phyloP scores from a whole-genome alignment of 2,888 invertebrate species.

The Agrotis clavis region DNA sequence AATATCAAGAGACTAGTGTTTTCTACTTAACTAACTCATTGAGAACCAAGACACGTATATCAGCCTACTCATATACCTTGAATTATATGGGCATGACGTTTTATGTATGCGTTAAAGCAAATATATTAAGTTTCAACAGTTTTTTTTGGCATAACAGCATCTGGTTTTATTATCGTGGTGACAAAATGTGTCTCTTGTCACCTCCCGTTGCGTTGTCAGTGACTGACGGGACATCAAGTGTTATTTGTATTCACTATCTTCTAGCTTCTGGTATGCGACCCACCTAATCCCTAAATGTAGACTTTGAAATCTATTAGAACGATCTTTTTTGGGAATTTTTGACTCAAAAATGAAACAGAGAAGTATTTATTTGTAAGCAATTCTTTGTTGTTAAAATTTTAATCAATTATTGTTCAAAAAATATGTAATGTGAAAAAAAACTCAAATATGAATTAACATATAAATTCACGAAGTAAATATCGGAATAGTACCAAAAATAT shows the following conservation, averaged over 20 bases:
- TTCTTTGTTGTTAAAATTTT: background rate
- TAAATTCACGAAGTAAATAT: conserved; percentile 32
- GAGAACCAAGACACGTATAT: conserved; percentile 38
- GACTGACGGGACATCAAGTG: conserved; percentile 80
- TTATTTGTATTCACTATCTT: conserved; percentile 87
- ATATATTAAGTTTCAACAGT: conserved; percentile 27
- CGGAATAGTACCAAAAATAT: conserved; percentile 25
- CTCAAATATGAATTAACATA: conserved; percentile 9
- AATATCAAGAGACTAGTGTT: conserved; percentile 51
- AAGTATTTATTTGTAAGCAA: background rate
- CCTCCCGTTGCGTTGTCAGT: conserved; percentile 59
- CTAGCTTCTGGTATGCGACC: conserved; percentile 84
- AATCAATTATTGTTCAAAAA: background rate
- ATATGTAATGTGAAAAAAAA: background rate
- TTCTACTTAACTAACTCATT: conserved; percentile 45
- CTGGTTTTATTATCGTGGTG: conserved; percentile 54
- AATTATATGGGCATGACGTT: conserved; percentile 43
- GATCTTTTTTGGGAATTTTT: conserved; percentile 2
- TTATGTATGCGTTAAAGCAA: conserved; percentile 23
- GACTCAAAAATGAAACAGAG: background rate
- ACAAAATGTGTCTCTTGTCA: conserved; percentile 60
- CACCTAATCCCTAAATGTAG: conserved; percentile 80
- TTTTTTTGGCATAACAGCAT: conserved; percentile 27
- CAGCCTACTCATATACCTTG: conserved; percentile 41
- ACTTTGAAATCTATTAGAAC: conserved; percentile 77